Evolutionary conservation across 2,797 vertebrate genomes (phyloP), one percentile per base, ranked within the genome.

Genomic region (Philypnodon macrostomus): DNA sequence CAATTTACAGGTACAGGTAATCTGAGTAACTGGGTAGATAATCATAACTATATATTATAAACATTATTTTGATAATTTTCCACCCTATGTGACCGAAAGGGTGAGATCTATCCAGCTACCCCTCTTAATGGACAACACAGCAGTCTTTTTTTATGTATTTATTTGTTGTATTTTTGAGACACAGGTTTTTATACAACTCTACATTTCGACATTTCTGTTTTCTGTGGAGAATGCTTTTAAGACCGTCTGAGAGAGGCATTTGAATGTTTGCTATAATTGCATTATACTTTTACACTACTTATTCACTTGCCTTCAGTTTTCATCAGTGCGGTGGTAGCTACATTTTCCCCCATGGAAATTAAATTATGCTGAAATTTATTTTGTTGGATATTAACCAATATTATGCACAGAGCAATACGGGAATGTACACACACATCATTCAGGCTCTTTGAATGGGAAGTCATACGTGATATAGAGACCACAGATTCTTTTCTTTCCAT

Each of bases 401-500:
- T 18, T 44, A 30, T 16, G 15, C 11, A 16, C 40, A 1, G 26
- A 14, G 24, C 14, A 42, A 42, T 15, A 26, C 39, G 10, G 39
- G 24, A 41, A 41, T 26, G 40, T 15, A 27, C 41, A 29, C 9
- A 29, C 40, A 42, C 40, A 42, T 42, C 4, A 42, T 42, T 42
- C 11, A 24, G 12, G 27, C 1, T 24, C 26, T 6, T 44, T 15
- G 18, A 47, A 34, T 15, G 31, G 31, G 44, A 34, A 47, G 45
- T 34, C 45, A 24, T 24, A 24, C n/a, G 16, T 47, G 45, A 56
- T 54, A 38, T 42, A 57, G 50, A 58, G 44, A 41, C 58, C 41
- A 35, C 36, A 55, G 60, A 71, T 62, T 34, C 4, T 51, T 53
- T 36, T 58, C 56, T 48, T 56, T 42, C 60, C 39, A 47, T 46